Base-by-base conservation (phyloP, 1,140 invertebrate species). In the Subanguina moxae region DNA sequence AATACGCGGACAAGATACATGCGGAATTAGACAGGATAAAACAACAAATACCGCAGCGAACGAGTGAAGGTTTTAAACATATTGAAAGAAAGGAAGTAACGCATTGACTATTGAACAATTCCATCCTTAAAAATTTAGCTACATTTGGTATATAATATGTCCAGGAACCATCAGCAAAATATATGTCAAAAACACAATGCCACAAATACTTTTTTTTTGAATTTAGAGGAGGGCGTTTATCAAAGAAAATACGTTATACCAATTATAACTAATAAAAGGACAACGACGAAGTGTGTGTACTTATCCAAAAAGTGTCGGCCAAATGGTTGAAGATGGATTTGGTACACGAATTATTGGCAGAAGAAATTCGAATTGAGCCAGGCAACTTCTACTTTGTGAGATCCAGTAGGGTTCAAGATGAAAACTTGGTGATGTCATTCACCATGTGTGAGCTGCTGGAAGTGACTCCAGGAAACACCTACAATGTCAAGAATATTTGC, bases 271-370 rank as follows among this genome's bases (percentile, higher is more conserved):
- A n/a, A n/a, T n/a, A n/a, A 23, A 9, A 61, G 58, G 58, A 21
- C 17, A 61, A 21, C 28, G 58, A 61, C 21, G 58, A 61, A 61
- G 28, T 61, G 8, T 61, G 28, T 61, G 58, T 61, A 5, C 58
- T 61, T 3, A 30, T 30, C n/a, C 58, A 61, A 21, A 30, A 61
- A 28, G 38, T 61, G 3, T 21, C n/a, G 8, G 58, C 38, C 8
- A 30, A 43, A 25, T 61, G 58, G 58, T 21, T 61, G 19, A 1
- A 61, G n/a, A 61, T 21, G 13, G 38, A 30, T 61, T 61, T 61
- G 38, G 28, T 28, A 25, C 19, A 61, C 27, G 58, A 61, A 3
- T 13, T 32, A 21, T 61, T 61, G 58, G 1, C 27, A 1, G 5
- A 7, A 30, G 58, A 61, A 25, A 61, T 61, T n/a, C 3, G 13